Evolutionary conservation across 2,113 vertebrate species (phyloP).

Genomic region (Cyanoderma ruficeps): DNA sequence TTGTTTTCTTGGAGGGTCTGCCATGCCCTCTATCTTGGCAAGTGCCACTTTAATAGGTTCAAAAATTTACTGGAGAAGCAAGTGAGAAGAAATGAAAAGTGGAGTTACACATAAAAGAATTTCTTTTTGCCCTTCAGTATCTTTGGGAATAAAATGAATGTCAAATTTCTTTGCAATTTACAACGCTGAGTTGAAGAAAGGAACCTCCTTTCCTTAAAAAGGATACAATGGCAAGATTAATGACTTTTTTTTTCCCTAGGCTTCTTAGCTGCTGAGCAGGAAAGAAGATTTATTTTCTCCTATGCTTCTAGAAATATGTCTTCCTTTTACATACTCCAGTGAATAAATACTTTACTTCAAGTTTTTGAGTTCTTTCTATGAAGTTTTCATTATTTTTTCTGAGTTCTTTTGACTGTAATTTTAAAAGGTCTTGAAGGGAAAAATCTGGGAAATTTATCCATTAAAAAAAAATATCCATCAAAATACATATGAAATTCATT

Average conservation of each 20-base stretch:
- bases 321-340: background rate
- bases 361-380: background rate
- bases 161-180: background rate
- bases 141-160: background rate
- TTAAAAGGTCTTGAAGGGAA: background rate
- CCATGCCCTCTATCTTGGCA: background rate
- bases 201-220: background rate
- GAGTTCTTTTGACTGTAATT: background rate
- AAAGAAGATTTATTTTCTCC: conserved; percentile 10
- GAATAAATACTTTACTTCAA: background rate
- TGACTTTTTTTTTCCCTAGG: background rate
- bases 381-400: background rate
- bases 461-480: background rate
- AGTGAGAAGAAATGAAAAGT: conserved; percentile 66
- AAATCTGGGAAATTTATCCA: background rate
- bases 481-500: background rate
- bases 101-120: background rate
- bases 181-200: background rate
- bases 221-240: background rate
- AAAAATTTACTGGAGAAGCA: conserved; percentile 51
- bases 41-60: background rate
- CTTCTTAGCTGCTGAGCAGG: background rate
- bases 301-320: background rate
- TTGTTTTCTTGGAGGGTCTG: background rate
- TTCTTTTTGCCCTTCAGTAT: conserved; percentile 4